Percentiles rank a stretch among this genome's conserved stretches.
Conservation (phyloP, 2,888 invertebrate genomes). For the Sussaba pulchella region DNA sequence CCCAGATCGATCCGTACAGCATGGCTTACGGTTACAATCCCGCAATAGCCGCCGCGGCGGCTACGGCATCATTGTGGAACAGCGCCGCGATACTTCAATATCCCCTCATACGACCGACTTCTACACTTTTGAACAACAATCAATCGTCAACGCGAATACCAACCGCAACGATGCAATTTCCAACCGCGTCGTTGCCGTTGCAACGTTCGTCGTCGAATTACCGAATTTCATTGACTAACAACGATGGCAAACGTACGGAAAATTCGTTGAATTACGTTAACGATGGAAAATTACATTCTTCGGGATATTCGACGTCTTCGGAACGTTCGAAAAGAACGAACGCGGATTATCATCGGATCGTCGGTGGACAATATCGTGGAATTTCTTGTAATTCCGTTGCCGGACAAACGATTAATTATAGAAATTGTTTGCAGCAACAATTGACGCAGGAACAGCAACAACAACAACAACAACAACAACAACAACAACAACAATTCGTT, state of each 20-base stretch:
- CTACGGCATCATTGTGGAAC: slow-evolving; percentile 71
- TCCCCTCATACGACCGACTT: slow-evolving; percentile 61
- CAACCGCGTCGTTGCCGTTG: neutral
- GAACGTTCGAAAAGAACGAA: slow-evolving; percentile 29
- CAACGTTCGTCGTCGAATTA: slow-evolving; percentile 21
- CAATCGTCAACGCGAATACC: slow-evolving; percentile 36
- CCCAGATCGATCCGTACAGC: slow-evolving; percentile 69
- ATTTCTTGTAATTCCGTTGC: slow-evolving; percentile 24
- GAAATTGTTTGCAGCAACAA: slow-evolving; percentile 34
- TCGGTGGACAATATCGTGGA: slow-evolving; percentile 30
- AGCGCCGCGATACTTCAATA: slow-evolving; percentile 65
- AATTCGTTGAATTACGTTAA: slow-evolving; percentile 23
- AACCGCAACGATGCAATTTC: slow-evolving; percentile 33
- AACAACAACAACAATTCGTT: slow-evolving; percentile 37
- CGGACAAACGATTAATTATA: slow-evolving; percentile 26
- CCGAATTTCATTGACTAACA: slow-evolving; percentile 27
- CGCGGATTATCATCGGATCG: neutral
- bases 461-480: slow-evolving; percentile 46
- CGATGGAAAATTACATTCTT: slow-evolving; percentile 14
- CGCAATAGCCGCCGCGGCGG: slow-evolving; percentile 73
- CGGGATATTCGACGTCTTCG: slow-evolving; percentile 22
- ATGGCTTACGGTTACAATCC: slow-evolving; percentile 69
- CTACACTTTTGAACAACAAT: slow-evolving; percentile 49
- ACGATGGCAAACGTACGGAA: slow-evolving; percentile 33
- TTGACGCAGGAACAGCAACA: slow-evolving; percentile 19